These are phyloP conservation scores for Heliconius erato DNA, from an alignment of 2,888 invertebrate genomes.

Conservation along the genomic window DNA sequence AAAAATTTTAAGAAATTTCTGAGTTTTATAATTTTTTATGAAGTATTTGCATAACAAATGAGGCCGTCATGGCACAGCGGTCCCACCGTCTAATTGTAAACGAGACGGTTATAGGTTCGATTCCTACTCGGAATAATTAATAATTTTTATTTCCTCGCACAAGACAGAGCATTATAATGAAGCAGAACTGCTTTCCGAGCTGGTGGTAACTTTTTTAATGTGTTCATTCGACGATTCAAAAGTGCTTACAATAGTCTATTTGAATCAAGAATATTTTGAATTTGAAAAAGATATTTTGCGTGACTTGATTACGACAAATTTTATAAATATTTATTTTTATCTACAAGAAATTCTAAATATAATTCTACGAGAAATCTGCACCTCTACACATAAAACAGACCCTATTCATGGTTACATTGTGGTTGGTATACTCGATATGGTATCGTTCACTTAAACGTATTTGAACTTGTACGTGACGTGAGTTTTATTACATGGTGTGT, in stretches of 20 bases:
- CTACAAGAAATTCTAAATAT: background rate
- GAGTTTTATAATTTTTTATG: background rate
- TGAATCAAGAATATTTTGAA: too few relatives aligned
- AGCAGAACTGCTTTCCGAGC: too few relatives aligned
- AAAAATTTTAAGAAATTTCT: background rate
- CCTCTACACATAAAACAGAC: background rate
- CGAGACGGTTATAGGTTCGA: too few relatives aligned
- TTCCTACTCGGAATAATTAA: background rate
- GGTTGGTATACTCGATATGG: background rate
- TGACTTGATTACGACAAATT: too few relatives aligned
- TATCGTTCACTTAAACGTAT: slow-evolving; percentile 15
- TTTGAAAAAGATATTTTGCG: too few relatives aligned
- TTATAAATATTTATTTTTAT: too few relatives aligned
- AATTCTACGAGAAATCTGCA: background rate
- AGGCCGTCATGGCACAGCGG: background rate
- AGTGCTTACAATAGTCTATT: too few relatives aligned
- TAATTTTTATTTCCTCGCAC: background rate
- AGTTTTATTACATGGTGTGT: slow-evolving; percentile 8
- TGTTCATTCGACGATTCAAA: too few relatives aligned
- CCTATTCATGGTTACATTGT: slow-evolving; percentile 14
- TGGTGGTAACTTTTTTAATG: too few relatives aligned
- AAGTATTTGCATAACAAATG: background rate
- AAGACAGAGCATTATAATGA: too few relatives aligned
- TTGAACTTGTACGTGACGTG: slow-evolving; percentile 18
- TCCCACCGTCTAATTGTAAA: background rate